Evolutionary conservation across 2,797 vertebrate species (phyloP).

Genomic region (Etheostoma nigrum): DNA sequence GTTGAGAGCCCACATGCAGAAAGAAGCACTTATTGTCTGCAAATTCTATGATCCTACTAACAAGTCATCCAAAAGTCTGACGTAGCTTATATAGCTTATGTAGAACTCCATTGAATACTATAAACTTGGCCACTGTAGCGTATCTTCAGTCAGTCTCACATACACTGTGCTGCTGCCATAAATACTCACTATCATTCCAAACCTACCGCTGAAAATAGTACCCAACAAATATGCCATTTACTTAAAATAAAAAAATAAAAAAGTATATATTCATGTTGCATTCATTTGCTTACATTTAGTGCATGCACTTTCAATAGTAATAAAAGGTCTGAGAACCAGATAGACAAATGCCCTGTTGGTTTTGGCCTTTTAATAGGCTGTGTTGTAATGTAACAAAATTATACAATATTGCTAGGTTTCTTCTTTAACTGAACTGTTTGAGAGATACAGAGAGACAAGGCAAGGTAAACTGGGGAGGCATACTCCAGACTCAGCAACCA

Average conservation of each 20-base stretch:
- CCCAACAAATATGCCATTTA: too few relatives aligned
- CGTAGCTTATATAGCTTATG: too few relatives aligned
- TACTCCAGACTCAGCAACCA: background rate
- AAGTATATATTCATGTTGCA: background rate
- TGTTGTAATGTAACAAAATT: background rate
- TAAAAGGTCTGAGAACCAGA: background rate
- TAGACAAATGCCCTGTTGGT: background rate
- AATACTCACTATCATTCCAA: too few relatives aligned
- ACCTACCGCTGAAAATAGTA: too few relatives aligned
- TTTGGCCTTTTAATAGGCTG: background rate
- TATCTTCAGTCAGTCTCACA: background rate
- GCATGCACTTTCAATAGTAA: background rate
- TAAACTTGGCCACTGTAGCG: background rate
- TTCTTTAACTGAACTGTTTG: too few relatives aligned
- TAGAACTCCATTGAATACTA: too few relatives aligned
- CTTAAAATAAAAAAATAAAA: background rate
- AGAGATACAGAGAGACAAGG: background rate
- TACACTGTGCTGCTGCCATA: background rate
- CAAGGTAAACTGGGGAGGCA: background rate
- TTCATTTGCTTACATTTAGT: too few relatives aligned
- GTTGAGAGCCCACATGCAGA: too few relatives aligned
- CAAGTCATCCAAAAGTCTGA: too few relatives aligned
- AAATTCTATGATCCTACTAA: too few relatives aligned
- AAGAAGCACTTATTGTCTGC: too few relatives aligned
- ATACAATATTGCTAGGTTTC: background rate